These are phyloP conservation scores for Zaprionus bogoriensis DNA, from an alignment of 2,888 invertebrate genomes.

Conservation along the genomic window DNA sequence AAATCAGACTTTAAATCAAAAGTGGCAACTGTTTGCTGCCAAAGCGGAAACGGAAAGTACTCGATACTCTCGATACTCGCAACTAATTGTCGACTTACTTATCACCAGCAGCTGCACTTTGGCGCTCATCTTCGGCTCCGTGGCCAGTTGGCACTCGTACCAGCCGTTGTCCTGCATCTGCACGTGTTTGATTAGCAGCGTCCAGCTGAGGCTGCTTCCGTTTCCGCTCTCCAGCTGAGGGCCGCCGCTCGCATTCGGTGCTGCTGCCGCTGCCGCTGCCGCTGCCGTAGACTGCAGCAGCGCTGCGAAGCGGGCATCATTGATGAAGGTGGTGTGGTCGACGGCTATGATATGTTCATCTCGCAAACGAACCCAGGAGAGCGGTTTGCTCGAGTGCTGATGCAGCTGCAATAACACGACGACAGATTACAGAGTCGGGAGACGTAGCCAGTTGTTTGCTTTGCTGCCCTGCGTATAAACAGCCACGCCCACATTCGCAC, in stretches of 20 bases:
- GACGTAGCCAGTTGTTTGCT: neutral
- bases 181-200: constrained; percentile 94
- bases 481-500: constrained; percentile 48
- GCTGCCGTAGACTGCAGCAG: constrained; percentile 79
- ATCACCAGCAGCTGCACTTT: constrained; percentile 85
- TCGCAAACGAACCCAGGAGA: constrained; percentile 94
- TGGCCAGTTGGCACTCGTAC: constrained; percentile 97
- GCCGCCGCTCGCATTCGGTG: constrained; percentile 27
- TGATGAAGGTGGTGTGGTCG: constrained; percentile 92
- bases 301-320: constrained; percentile 95
- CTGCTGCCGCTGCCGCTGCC: too few relatives aligned
- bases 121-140: constrained; percentile 96
- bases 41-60: too few relatives aligned
- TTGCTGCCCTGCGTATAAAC: constrained; percentile 46
- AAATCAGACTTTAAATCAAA: too few relatives aligned
- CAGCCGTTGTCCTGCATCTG: constrained; percentile 93
- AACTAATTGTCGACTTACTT: constrained; percentile 53
- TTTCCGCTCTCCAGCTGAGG: constrained; percentile 86
- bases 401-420: constrained; percentile 67
- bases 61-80: too few relatives aligned
- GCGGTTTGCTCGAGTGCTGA: constrained; percentile 86
- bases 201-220: constrained; percentile 89
- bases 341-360: constrained; percentile 96
- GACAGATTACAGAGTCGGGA: neutral
- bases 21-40: too few relatives aligned